A percentile compares a stretch with the other conserved stretches of the same genome.
Conservation (phyloP, 2,888 invertebrate species). For the Melitaea athalia region DNA sequence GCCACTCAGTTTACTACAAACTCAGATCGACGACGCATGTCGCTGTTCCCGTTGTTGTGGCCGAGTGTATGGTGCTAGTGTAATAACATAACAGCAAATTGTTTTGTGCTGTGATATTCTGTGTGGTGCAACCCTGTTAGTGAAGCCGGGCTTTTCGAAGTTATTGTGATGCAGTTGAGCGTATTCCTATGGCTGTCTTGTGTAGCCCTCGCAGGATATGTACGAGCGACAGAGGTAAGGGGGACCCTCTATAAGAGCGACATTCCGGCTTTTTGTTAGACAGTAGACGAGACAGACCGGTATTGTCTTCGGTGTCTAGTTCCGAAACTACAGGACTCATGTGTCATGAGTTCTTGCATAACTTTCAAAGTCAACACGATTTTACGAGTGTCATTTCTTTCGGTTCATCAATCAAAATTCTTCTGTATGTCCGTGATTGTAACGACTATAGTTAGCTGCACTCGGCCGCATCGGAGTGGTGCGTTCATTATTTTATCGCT, state of each 20-base stretch:
- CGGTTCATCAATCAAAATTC: constrained; percentile 41
- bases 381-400: constrained; percentile 39
- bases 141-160: constrained; percentile 68
- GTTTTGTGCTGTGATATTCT: constrained; percentile 74
- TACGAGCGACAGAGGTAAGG: constrained; percentile 89
- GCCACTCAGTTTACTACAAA: constrained; percentile 74
- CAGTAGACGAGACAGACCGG: constrained; percentile 45
- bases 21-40: constrained; percentile 67
- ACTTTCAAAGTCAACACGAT: constrained; percentile 78
- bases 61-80: constrained; percentile 78
- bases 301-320: constrained; percentile 44
- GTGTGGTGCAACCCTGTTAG: constrained; percentile 69
- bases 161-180: constrained; percentile 89
- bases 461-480: constrained; percentile 40
- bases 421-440: constrained; percentile 42
- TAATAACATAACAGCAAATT: constrained; percentile 76
- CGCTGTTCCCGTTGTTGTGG: constrained; percentile 63
- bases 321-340: constrained; percentile 51
- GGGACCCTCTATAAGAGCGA: constrained; percentile 76
- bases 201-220: constrained; percentile 88
- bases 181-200: constrained; percentile 88
- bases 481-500: constrained; percentile 52
- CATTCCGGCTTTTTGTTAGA: constrained; percentile 74
- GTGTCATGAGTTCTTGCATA: constrained; percentile 63
- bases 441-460: constrained; percentile 42